Base-by-base conservation (phyloP, 2,113 vertebrate species). In the Paedocypris sp. region DNA sequence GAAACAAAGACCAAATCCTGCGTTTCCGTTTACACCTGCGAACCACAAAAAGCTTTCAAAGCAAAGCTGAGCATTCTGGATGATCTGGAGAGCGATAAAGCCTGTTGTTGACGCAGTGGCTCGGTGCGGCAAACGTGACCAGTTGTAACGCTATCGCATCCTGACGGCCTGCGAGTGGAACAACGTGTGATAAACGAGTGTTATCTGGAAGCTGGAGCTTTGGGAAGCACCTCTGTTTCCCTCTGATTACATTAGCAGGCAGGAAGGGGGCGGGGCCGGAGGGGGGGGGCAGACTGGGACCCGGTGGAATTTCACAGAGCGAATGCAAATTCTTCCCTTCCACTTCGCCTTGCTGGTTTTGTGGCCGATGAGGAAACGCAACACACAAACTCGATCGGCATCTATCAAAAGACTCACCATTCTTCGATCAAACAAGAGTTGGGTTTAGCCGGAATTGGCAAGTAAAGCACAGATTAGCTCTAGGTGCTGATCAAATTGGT, bases 121-220 rank as follows among this genome's bases (percentile, higher is more conserved):
- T 45, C 42, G 42, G 35, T 33, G 36, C 49, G 2, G 65, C 9
- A 54, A 46, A 51, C 9, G 35, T 67, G 58, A 62, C 25, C 42
- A 57, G 11, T 39, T 8, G 2, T 16, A 15, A 25, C 5, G 28
- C 59, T 31, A n/a, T 38, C 28, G 49, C 36, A 62, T 68, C 60
- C 51, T 26, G 56, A 45, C 25, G 42, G 76, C 74, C 46, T 41
- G 73, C 58, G 53, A 66, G 65, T 78, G 74, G 69, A 79, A 68
- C 45, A 64, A 64, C 73, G 69, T 74, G 74, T 83, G 84, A 86
- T 86, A 87, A 86, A 84, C 75, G 73, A 75, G 57, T 72, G 75
- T 83, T 87, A 83, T 81, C 82, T 85, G 75, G 62, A 73, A 74
- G 71, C 75, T 64, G 67, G 65, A 74, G 77, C 62, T 66, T 76